Evolutionary conservation across 2,888 invertebrate species (phyloP).

Genomic region (Rhagophthalmus giganteus): DNA sequence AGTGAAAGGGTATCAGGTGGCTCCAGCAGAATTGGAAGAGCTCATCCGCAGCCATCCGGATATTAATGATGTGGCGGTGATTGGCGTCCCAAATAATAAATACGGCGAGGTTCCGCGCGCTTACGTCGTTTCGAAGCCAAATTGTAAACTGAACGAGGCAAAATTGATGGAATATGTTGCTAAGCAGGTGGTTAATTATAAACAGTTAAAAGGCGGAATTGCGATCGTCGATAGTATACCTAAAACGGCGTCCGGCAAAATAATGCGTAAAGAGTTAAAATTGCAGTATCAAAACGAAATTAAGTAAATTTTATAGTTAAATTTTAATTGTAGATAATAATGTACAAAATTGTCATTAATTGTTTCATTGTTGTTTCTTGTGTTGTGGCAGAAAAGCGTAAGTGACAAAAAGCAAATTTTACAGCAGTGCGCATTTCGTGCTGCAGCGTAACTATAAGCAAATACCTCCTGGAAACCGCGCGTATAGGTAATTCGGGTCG

Average conservation of each 20-base stretch:
- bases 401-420: too few species aligned
- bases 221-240: slow-evolving; percentile 71
- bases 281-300: slow-evolving; percentile 14
- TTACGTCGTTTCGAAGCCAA: slow-evolving; percentile 63
- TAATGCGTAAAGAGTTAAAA: slow-evolving; percentile 58
- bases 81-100: slow-evolving; percentile 69
- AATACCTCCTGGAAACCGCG: too few species aligned
- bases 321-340: not conserved
- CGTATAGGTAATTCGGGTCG: too few species aligned
- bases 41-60: slow-evolving; percentile 70
- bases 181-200: slow-evolving; percentile 72
- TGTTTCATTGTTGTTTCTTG: too few species aligned
- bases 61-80: slow-evolving; percentile 77
- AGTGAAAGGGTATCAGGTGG: slow-evolving; percentile 71
- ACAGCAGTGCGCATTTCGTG: too few species aligned
- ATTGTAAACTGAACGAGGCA: slow-evolving; percentile 54
- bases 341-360: too few species aligned
- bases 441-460: too few species aligned
- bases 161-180: slow-evolving; percentile 65
- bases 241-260: slow-evolving; percentile 78
- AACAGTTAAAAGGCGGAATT: slow-evolving; percentile 70
- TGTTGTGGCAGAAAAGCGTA: too few species aligned
- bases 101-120: slow-evolving; percentile 77
- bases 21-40: slow-evolving; percentile 83
- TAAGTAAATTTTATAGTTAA: not conserved